Evolutionary conservation across 2,113 vertebrate species (phyloP).

Genomic region (Callithrix jacchus): DNA sequence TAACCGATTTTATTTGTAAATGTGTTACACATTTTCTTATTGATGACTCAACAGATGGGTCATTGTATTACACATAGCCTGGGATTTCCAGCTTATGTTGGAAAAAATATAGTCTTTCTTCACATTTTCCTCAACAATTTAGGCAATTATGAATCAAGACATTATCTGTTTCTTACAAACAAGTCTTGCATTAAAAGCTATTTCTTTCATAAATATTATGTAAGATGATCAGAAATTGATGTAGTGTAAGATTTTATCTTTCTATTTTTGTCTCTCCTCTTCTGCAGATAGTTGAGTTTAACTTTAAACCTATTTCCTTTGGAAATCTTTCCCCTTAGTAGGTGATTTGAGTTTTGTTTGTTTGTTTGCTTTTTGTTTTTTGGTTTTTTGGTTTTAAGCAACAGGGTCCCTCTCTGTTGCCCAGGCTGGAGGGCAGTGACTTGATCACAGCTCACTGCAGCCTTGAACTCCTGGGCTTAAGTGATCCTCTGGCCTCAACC

Average conservation of each 20-base stretch:
- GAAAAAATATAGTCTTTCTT: conserved; percentile 79
- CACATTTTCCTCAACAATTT: neutral
- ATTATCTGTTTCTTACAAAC: conserved; percentile 63
- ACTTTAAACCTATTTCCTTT: neutral
- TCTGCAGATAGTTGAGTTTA: neutral
- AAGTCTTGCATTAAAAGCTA: neutral
- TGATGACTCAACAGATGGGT: conserved; percentile 83
- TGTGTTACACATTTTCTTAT: conserved; percentile 78
- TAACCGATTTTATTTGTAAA: conserved; percentile 78
- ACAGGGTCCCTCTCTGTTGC: too few species aligned
- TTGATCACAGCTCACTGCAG: too few species aligned
- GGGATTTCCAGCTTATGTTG: conserved; percentile 84
- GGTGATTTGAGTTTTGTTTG: neutral
- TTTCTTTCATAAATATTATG: neutral
- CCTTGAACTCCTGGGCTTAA: too few species aligned
- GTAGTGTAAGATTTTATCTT: neutral
- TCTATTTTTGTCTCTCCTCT: neutral
- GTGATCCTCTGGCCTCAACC: too few species aligned
- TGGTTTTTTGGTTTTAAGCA: too few species aligned
- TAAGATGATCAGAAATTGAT: neutral
- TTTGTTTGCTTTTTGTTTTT: too few species aligned
- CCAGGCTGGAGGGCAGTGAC: too few species aligned
- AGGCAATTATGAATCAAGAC: conserved; percentile 63
- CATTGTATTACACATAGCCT: conserved; percentile 79
- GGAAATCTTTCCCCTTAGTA: neutral